Evolutionary conservation across 2,888 invertebrate species (phyloP), one percentile per base, ranked within the genome.

Genomic region (Baronia brevicornis): DNA sequence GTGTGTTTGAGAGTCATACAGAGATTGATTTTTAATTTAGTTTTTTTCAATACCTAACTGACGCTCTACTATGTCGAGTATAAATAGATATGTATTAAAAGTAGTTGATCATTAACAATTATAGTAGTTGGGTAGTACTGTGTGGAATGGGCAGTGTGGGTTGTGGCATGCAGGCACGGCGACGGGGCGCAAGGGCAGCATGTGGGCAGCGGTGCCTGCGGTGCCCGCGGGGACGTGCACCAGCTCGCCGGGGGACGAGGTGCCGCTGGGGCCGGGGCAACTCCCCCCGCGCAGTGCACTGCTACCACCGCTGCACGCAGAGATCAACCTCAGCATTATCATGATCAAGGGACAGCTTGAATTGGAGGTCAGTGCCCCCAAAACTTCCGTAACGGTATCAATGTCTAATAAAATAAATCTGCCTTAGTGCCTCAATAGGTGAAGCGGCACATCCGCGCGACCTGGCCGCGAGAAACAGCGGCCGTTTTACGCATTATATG

Each of bases 321-420:
- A 95, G 74, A 88, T 97, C 48, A 93, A 94, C 65, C 86, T 97
- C 67, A 94, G 94, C 38, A 90, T 97, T 54, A 88, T 93, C 57
- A 92, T 96, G 87, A 91, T 94, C 60, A 96, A 96, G 79, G 96
- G 96, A 52, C 93, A 94, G 53, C 87, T 97, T 39, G 96, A 96
- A 70, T 92, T 97, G 11, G 96, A 96, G 85, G 88, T 87, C 21
- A 62, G 53, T 33, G 13, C 14, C 8, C 6, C 30, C 14, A 20
- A 17, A 20, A n/a, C n/a, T n/a, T n/a, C n/a, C n/a, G n/a, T n/a
- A n/a, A n/a, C n/a, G n/a, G n/a, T n/a, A n/a, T n/a, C n/a, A n/a
- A n/a, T n/a, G n/a, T n/a, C n/a, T n/a, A n/a, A n/a, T n/a, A n/a
- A n/a, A n/a, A n/a, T n/a, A n/a, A n/a, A n/a, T n/a, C n/a, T n/a